These are phyloP conservation scores for Melinopterus prodromus DNA, from an alignment of 2,888 invertebrate species.

Conservation along the genomic window DNA sequence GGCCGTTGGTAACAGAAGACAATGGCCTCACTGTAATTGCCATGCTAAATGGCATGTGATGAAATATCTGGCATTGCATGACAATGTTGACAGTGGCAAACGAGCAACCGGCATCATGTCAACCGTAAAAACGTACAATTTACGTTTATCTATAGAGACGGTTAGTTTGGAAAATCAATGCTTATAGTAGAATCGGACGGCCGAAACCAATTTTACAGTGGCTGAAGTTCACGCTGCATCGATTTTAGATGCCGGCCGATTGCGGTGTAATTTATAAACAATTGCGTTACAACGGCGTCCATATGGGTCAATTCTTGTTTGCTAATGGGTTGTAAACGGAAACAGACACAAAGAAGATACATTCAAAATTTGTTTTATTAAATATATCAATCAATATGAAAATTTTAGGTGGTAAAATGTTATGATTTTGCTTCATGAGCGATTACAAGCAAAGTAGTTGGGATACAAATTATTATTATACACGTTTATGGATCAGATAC, in stretches of 20 bases:
- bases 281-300: neutral
- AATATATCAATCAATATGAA: too few species aligned
- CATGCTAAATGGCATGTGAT: neutral
- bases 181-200: neutral
- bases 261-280: neutral
- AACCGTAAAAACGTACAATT: neutral
- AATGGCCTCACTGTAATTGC: neutral
- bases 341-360: too few species aligned
- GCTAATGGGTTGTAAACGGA: too few species aligned
- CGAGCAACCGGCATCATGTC: neutral
- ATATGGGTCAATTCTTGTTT: too few species aligned
- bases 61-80: neutral
- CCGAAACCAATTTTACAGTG: neutral
- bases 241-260: neutral
- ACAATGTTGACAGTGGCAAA: neutral
- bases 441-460: too few species aligned
- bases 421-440: too few species aligned
- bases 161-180: slow-evolving; percentile 4
- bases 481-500: too few species aligned
- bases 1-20: neutral
- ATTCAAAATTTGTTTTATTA: too few species aligned
- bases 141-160: neutral
- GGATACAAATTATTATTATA: too few species aligned
- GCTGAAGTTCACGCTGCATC: neutral
- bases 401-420: too few species aligned